Evolutionary conservation across 2,888 invertebrate genomes (phyloP).

Genomic region (Exephanes ischioxanthus): DNA sequence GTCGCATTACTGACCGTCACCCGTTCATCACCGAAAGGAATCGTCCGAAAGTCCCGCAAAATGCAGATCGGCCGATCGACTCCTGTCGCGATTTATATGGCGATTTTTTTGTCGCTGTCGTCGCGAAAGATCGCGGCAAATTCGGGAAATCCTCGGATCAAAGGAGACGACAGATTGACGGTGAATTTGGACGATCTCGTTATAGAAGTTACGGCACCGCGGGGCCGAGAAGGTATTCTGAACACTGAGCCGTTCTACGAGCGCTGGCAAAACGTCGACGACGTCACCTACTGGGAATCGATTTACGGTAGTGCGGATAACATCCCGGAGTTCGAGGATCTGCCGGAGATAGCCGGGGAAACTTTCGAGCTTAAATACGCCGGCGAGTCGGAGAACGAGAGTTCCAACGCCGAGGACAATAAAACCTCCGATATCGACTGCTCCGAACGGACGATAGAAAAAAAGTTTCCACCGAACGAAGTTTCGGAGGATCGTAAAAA

Average conservation of each 20-base stretch:
- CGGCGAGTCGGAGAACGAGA: conserved; percentile 2
- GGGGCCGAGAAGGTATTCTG: conserved; percentile 12
- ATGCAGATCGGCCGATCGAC: conserved; percentile 37
- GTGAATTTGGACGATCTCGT: conserved; percentile 43
- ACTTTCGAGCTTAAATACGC: conserved; percentile 18
- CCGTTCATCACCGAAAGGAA: background rate
- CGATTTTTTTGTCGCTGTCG: background rate
- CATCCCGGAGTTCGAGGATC: conserved; percentile 60
- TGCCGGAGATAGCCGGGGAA: conserved; percentile 48
- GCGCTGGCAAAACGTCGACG: conserved; percentile 17
- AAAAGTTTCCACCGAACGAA: background rate
- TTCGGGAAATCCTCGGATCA: background rate
- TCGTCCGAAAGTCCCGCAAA: conserved; percentile 1
- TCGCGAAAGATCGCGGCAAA: background rate
- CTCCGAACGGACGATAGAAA: background rate
- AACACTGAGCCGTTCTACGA: conserved; percentile 1
- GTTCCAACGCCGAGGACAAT: background rate
- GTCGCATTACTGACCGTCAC: conserved; percentile 11
- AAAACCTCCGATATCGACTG: background rate
- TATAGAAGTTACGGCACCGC: conserved; percentile 38
- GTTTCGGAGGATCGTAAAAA: background rate
- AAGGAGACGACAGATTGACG: conserved; percentile 1
- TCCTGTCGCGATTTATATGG: conserved; percentile 7
- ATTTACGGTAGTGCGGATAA: conserved; percentile 61
- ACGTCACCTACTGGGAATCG: conserved; percentile 60